These are phyloP conservation scores for Malurus alboscapulatus DNA, from an alignment of 2,113 vertebrate genomes.

Conservation along the genomic window DNA sequence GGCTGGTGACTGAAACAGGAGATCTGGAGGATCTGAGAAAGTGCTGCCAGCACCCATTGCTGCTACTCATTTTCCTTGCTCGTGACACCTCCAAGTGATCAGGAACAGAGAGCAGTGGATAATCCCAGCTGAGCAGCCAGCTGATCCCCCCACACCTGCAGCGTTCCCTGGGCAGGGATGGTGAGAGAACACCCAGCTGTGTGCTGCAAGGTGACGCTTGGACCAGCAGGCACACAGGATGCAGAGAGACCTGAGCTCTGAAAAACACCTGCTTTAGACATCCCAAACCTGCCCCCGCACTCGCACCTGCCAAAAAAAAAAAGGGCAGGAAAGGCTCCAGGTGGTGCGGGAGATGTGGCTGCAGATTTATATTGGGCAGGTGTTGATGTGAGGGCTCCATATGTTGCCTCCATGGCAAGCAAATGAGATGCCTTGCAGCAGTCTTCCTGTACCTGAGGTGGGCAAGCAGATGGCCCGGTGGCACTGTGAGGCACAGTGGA, in stretches of 20 bases:
- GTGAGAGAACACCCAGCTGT: not conserved
- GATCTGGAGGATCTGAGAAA: not conserved
- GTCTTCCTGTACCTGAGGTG: not conserved
- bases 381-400: not conserved
- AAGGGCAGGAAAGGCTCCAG: rapidly evolving
- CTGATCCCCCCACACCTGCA: not conserved
- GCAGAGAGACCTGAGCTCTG: not conserved
- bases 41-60: not conserved
- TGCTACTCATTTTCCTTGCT: not conserved
- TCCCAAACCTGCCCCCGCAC: not conserved
- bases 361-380: not conserved
- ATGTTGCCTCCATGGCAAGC: not conserved
- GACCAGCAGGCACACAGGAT: not conserved
- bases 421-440: not conserved
- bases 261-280: not conserved
- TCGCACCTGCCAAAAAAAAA: not conserved
- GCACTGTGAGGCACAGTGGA: not conserved
- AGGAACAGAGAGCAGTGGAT: not conserved
- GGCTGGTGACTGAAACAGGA: not conserved
- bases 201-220: not conserved
- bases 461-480: not conserved
- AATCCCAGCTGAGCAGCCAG: not conserved
- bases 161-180: not conserved
- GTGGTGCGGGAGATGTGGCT: not conserved
- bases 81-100: not conserved